Evolutionary conservation across 2,888 invertebrate genomes (phyloP).

Genomic region (Lutraria lutraria): DNA sequence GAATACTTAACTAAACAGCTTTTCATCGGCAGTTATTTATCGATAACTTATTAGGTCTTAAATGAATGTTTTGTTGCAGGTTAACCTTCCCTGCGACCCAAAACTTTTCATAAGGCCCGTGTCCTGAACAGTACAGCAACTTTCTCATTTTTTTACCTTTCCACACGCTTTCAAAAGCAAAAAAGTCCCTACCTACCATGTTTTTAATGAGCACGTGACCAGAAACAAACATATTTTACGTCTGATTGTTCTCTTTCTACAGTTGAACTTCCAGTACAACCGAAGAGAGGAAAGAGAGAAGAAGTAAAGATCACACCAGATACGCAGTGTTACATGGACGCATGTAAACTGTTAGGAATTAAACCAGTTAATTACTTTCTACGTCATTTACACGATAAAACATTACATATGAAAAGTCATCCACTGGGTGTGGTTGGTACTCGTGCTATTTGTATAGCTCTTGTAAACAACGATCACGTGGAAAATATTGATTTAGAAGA

Average conservation of each 20-base stretch:
- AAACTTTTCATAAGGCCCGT: too few relatives aligned
- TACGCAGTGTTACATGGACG: conserved; percentile 70
- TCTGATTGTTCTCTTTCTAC: not conserved
- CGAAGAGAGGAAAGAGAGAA: conserved; percentile 42
- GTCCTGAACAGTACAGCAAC: too few relatives aligned
- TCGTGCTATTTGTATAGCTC: conserved; percentile 77
- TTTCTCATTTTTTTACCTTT: not conserved
- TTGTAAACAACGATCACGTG: conserved; percentile 76
- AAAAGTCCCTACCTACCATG: too few relatives aligned
- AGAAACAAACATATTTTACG: too few relatives aligned
- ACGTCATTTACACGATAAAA: conserved; percentile 69
- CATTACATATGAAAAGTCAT: conserved; percentile 75
- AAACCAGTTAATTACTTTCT: conserved; percentile 73
- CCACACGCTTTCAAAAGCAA: too few relatives aligned
- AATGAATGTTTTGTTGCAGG: too few relatives aligned
- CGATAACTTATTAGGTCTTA: too few relatives aligned
- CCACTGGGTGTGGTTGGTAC: conserved; percentile 78
- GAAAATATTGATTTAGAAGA: conserved; percentile 78
- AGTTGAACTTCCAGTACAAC: not conserved
- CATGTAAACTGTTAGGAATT: conserved; percentile 73
- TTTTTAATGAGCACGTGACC: too few relatives aligned
- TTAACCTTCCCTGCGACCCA: too few relatives aligned
- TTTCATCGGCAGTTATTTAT: too few relatives aligned
- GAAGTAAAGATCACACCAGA: conserved; percentile 61
- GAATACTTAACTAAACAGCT: too few relatives aligned